Evolutionary conservation across 2,888 invertebrate species (phyloP), one percentile per base, ranked within the genome.

Genomic region (Lagria hirta): DNA sequence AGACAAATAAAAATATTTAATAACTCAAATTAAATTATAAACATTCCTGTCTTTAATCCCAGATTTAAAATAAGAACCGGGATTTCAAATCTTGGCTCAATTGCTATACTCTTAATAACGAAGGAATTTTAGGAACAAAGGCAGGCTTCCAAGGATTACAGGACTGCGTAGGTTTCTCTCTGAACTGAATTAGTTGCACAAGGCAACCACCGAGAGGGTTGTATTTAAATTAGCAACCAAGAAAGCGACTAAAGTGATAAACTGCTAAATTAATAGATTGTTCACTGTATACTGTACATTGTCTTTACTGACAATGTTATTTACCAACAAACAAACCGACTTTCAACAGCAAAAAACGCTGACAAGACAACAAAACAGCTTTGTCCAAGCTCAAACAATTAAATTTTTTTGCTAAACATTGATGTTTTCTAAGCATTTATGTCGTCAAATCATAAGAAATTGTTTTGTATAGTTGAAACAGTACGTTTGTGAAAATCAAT

Each of bases 201-300:
- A 48, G 44, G 41, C 51, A 49, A 50, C 51, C 53, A 47, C 37
- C 41, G 49, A 49, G 55, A 52, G 60, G 58, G 57, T 55, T 56
- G 61, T 62, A 65, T 65, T 63, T 61, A 65, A 65, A 65, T 64
- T 64, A 64, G 65, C 61, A 57, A 58, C 60, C 60, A 60, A 61
- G 57, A 60, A 60, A 60, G 58, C 59, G 58, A 58, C 62, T 62
- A 58, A 60, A 62, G 63, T 64, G 63, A 63, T 63, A 64, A 65
- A 65, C 63, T 62, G 57, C 56, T 52, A 57, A 63, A 63, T 62
- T 65, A 63, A 64, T 62, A 62, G 59, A 62, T 60, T 61, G 57
- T 60, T 57, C 54, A 53, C 57, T 41, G 41, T 24, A 32, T 41
- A 32, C 41, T 32, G 22, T 38, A 30, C 38, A 15, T 30, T 30